Conservation (phyloP, 2,888 invertebrate genomes). For the Eudasyphora cyanicolor region DNA sequence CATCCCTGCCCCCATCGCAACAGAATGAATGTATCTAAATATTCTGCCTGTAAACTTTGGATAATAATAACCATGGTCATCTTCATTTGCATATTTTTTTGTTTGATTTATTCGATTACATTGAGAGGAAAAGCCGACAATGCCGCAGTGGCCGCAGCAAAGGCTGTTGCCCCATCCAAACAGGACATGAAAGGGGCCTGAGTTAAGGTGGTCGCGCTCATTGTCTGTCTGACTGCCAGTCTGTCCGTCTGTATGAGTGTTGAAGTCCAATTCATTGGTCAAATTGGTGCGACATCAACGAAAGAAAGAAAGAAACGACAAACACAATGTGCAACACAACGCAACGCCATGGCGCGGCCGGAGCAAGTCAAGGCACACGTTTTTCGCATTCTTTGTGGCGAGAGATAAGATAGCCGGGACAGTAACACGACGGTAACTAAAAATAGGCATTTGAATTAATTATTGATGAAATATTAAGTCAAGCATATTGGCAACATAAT, state of each 20-base stretch:
- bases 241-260: no score
- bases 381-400: neutral
- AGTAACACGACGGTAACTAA: neutral
- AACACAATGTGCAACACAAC: no score
- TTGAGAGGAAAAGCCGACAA: conserved; percentile 9
- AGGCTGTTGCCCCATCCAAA: neutral
- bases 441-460: conserved; percentile 15
- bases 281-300: neutral
- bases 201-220: neutral
- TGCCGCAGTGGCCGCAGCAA: neutral
- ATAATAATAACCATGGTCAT: no score
- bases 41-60: no score
- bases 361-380: neutral
- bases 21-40: neutral
- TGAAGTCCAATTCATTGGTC: no score
- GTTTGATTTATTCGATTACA: conserved; percentile 16
- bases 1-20: neutral
- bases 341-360: neutral
- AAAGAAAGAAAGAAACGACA: no score
- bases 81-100: neutral
- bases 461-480: conserved; percentile 15
- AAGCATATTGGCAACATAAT: neutral
- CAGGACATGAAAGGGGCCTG: neutral
- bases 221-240: no score
- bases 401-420: neutral